phyloP scores from a whole-genome alignment of 2,888 invertebrate species.

The Brachynemurus nebulosus region DNA sequence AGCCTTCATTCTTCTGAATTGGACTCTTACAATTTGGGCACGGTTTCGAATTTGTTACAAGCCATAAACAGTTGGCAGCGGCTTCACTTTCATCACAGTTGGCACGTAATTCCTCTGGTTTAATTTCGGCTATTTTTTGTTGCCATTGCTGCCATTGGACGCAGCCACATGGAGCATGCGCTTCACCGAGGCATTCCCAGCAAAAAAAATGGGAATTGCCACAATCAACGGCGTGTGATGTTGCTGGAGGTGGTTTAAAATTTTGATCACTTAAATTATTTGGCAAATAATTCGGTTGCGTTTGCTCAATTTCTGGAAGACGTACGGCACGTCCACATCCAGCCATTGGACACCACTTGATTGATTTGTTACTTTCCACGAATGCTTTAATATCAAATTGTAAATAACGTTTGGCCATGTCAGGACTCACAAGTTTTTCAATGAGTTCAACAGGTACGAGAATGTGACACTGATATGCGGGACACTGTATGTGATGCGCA shows the following conservation, averaged over 20 bases:
- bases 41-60: conserved; percentile 54
- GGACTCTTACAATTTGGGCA: conserved; percentile 57
- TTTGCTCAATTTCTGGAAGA: conserved; percentile 40
- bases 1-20: conserved; percentile 57
- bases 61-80: conserved; percentile 50
- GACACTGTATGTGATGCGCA: conserved; percentile 49
- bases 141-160: conserved; percentile 47
- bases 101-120: conserved; percentile 43
- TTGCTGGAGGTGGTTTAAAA: conserved; percentile 26
- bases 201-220: conserved; percentile 58
- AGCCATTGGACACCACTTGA: conserved; percentile 56
- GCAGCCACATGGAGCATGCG: conserved; percentile 53
- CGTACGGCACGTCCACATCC: conserved; percentile 51
- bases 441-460: conserved; percentile 51
- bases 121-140: conserved; percentile 45
- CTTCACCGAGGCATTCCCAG: conserved; percentile 45
- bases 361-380: conserved; percentile 52
- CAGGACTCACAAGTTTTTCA: conserved; percentile 48
- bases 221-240: conserved; percentile 51
- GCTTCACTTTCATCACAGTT: conserved; percentile 41
- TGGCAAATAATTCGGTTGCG: conserved; percentile 14
- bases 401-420: conserved; percentile 48
- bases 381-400: conserved; percentile 59
- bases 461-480: conserved; percentile 46
- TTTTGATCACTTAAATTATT: conserved; percentile 12